These are phyloP conservation scores for Gobius niger DNA, from an alignment of 2,113 vertebrate species.

Conservation along the genomic window DNA sequence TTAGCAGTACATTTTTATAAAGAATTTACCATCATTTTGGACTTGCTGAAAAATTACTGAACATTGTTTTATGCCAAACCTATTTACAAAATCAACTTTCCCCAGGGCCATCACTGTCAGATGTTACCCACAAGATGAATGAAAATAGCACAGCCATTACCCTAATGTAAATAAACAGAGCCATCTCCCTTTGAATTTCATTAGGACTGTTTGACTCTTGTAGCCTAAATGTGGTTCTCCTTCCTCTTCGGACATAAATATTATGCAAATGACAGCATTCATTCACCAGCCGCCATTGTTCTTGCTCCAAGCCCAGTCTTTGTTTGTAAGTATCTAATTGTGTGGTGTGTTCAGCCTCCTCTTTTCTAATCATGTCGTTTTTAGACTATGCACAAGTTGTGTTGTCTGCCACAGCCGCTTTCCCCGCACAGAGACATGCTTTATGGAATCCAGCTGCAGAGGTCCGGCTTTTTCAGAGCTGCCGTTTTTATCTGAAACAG, in stretches of 20 bases:
- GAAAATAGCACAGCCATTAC: constrained; percentile 47
- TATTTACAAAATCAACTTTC: constrained; percentile 30
- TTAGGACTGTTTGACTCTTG: constrained; percentile 57
- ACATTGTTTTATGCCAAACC: constrained; percentile 13
- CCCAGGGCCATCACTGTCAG: constrained; percentile 49
- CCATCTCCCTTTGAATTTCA: constrained; percentile 52
- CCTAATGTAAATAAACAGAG: constrained; percentile 63
- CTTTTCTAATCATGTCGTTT: constrained; percentile 74
- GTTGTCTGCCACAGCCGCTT: constrained; percentile 56
- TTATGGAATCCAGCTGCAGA: constrained; percentile 72
- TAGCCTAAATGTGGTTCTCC: constrained; percentile 56
- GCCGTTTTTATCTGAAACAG: constrained; percentile 52
- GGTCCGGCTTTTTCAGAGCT: constrained; percentile 52
- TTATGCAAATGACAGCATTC: constrained; percentile 69
- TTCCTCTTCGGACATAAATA: constrained; percentile 46
- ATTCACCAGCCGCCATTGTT: constrained; percentile 65
- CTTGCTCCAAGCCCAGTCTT: constrained; percentile 61
- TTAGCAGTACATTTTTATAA: neutral
- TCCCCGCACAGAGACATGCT: constrained; percentile 56
- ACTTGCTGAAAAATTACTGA: neutral
- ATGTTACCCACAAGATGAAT: constrained; percentile 42
- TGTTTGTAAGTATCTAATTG: constrained; percentile 69
- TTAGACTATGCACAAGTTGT: constrained; percentile 64
- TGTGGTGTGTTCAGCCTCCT: constrained; percentile 61
- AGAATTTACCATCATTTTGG: constrained; percentile 17